Evolutionary conservation across 2,888 invertebrate species (phyloP), one percentile per base, ranked within the genome.

Genomic region (Dryomyza anilis): DNA sequence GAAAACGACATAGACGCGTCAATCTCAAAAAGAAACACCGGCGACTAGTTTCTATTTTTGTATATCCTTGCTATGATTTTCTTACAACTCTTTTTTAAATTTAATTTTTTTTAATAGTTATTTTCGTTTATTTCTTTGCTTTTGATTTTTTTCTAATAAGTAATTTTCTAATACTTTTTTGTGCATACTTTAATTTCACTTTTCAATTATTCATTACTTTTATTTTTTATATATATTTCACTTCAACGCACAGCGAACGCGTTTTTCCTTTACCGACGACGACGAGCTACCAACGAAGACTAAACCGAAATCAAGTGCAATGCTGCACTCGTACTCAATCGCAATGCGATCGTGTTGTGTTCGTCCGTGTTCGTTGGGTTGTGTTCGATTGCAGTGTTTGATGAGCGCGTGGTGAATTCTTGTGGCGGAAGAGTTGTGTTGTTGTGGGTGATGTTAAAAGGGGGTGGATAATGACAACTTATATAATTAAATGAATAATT

Each of bases 271-370:
- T n/a, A 21, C 8, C 30, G 5, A 7, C 58, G 33, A 6, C 56
- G 43, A 56, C 56, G 58, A 59, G 19, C 25, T 16, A 23, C 29
- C 46, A 29, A 59, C 58, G 58, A 59, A 46, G 46, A 59, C 58
- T 59, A 30, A 46, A 29, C 58, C 29, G 16, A 25, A 10, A 16
- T 45, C 45, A 12, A 59, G 12, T 59, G 58, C 58, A 59, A 6
- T 43, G 14, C 6, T 25, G 27, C 23, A 25, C 14, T 50, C 25
- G 25, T 25, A n/a, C 25, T 14, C 27, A 27, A 25, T 27, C 27
- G 50, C n/a, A n/a, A n/a, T n/a, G n/a, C n/a, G 43, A 16, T 14
- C 25, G 25, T 21, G 46, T 46, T 16, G 46, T 19, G 10, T 14
- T 19, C 21, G 16, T 19, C 25, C 5, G 14, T 21, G 14, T 19